Base-by-base conservation (phyloP, 2,888 invertebrate species). In the Boloria selene region DNA sequence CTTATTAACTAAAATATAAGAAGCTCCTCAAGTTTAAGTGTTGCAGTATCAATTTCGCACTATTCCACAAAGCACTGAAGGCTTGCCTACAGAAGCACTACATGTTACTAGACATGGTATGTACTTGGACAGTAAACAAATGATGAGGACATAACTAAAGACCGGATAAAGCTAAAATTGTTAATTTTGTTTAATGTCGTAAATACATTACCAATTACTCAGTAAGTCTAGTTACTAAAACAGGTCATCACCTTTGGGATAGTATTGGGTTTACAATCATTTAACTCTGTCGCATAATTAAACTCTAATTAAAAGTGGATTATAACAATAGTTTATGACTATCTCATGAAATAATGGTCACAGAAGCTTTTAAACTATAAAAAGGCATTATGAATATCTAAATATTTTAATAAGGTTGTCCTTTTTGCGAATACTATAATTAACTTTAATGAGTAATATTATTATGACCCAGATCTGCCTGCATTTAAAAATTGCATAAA, bases 211-310 rank as follows among this genome's bases (percentile, higher is more conserved):
- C n/a, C 16, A 13, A 13, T 16, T 45, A 45, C 45, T 16, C 22
- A 16, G 16, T 45, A 45, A 26, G 45, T 26, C 7, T 13, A 45
- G 22, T 44, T 22, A 26, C 22, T 45, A 45, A 22, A 56, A 56
- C 13, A 22, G 56, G 56, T 47, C 45, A 56, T 45, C 26, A n/a
- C 45, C 56, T 45, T 13, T n/a, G 56, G 45, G 45, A 26, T 13
- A 13, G 45, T 22, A 45, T 56, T 56, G 2, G 3, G 45, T 26
- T 56, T 26, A 26, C n/a, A 56, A 45, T 26, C 10, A 45, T 44
- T 45, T 56, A n/a, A n/a, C 44, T 45, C 45, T n/a, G 45, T 45
- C 56, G 45, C 45, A 56, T 45, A 45, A 16, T 45, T 16, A 26
- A 22, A 56, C 45, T 45, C 2, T 45, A 26, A 45, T 22, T 26